Conservation (phyloP, 1,140 invertebrate genomes). For the Galleria mellonella region DNA sequence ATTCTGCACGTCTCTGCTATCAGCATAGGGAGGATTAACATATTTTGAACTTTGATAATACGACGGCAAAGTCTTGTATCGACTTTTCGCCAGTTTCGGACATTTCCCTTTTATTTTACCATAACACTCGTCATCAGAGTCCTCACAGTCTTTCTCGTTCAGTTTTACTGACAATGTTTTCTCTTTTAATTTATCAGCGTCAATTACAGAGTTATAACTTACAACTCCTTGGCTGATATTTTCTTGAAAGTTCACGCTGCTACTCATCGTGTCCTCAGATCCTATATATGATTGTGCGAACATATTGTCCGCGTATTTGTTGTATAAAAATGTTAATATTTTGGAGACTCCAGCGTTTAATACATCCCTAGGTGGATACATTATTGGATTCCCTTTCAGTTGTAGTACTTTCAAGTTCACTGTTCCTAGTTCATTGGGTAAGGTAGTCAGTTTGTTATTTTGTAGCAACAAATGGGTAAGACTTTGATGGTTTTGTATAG, state of each 20-base stretch:
- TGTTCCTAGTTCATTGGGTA: slow-evolving; percentile 75
- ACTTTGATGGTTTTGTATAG: slow-evolving; percentile 68
- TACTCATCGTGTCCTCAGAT: slow-evolving; percentile 26
- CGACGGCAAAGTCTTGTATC: slow-evolving; percentile 29
- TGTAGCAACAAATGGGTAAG: slow-evolving; percentile 75
- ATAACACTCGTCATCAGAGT: slow-evolving; percentile 42
- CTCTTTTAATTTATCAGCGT: slow-evolving; percentile 23
- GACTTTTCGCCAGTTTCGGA: slow-evolving; percentile 47
- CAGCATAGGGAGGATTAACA: slow-evolving; percentile 26
- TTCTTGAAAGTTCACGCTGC: slow-evolving; percentile 12
- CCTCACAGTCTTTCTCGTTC: slow-evolving; percentile 34
- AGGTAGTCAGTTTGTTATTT: slow-evolving; percentile 71
- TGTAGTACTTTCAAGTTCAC: slow-evolving; percentile 73
- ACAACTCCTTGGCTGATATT: slow-evolving; percentile 18
- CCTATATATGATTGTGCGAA: slow-evolving; percentile 25
- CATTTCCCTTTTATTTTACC: slow-evolving; percentile 51
- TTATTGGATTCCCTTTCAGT: slow-evolving; percentile 70
- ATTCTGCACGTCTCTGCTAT: slow-evolving; percentile 29
- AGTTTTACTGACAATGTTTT: slow-evolving; percentile 39
- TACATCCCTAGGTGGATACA: slow-evolving; percentile 67
- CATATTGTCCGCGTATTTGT: slow-evolving; percentile 46
- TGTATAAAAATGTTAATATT: slow-evolving; percentile 65
- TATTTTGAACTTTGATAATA: slow-evolving; percentile 60
- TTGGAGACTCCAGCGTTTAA: slow-evolving; percentile 56
- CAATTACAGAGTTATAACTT: slow-evolving; percentile 53